These are phyloP conservation scores for Furcifer pardalis DNA, from an alignment of 2,797 vertebrate genomes.

Conservation along the genomic window DNA sequence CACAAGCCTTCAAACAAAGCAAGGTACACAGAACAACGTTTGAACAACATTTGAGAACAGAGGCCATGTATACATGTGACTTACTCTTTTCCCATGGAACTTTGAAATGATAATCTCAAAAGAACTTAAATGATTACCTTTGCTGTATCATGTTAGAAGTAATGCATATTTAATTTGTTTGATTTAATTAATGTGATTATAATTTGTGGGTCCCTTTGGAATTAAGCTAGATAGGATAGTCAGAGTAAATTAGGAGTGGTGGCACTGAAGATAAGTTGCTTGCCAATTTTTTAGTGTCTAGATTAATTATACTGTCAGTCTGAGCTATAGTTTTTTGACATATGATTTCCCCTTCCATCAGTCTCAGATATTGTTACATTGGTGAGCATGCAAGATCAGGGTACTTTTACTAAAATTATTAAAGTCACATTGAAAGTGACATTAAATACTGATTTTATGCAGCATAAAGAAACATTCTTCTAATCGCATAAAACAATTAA, in stretches of 20 bases:
- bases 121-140: constrained; percentile 11
- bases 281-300: neutral
- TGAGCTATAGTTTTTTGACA: neutral
- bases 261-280: constrained; percentile 15
- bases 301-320: constrained; percentile 26
- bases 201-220: constrained; percentile 3
- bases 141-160: constrained; percentile 15
- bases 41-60: constrained; percentile 5
- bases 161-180: constrained; percentile 16
- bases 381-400: neutral
- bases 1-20: neutral
- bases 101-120: constrained; percentile 31
- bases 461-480: no score
- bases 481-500: no score
- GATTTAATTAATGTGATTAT: constrained; percentile 43
- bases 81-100: constrained; percentile 30
- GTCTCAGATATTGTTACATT: neutral
- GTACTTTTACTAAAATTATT: neutral
- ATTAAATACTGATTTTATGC: no score
- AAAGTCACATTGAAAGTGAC: neutral
- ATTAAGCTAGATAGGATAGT: constrained; percentile 1
- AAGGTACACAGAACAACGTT: neutral
- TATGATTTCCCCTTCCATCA: neutral
- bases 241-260: constrained; percentile 23
- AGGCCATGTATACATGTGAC: constrained; percentile 37